Evolutionary conservation across 1,140 invertebrate genomes (phyloP).

Genomic region (Drosophila biarmipes): DNA sequence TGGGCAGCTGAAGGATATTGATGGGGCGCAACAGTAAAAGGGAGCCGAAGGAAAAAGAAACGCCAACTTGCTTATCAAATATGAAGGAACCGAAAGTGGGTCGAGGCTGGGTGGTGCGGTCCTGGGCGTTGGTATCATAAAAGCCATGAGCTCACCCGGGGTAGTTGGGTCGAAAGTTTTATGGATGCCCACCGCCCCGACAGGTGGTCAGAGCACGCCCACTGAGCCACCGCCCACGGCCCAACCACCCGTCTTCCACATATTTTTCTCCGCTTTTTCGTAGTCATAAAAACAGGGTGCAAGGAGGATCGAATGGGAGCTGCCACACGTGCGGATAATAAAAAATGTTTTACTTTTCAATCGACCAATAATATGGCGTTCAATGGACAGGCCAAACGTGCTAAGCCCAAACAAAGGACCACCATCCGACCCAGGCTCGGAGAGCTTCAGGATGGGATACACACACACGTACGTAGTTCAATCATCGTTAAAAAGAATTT

Average conservation of each 20-base stretch:
- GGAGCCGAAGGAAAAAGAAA: slow-evolving; percentile 41
- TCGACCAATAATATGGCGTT: slow-evolving; percentile 82
- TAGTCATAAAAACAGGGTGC: slow-evolving; percentile 62
- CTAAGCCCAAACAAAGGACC: slow-evolving; percentile 61
- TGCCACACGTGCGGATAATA: slow-evolving; percentile 77
- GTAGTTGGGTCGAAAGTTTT: slow-evolving; percentile 78
- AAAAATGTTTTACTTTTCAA: slow-evolving; percentile 83
- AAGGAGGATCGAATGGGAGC: slow-evolving; percentile 40
- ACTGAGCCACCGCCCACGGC: slow-evolving; percentile 17
- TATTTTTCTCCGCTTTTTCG: slow-evolving; percentile 37
- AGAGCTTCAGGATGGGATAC: slow-evolving; percentile 9
- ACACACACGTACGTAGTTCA: slow-evolving; percentile 64
- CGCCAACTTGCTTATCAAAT: slow-evolving; percentile 75
- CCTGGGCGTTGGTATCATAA: slow-evolving; percentile 57
- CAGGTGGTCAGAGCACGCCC: slow-evolving; percentile 61
- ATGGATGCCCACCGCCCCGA: slow-evolving; percentile 61
- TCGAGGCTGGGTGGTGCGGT: slow-evolving; percentile 35
- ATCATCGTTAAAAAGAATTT: slow-evolving; percentile 82
- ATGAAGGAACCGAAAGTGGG: slow-evolving; percentile 77
- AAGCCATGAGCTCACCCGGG: slow-evolving; percentile 77
- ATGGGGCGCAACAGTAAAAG: slow-evolving; percentile 74
- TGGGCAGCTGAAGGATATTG: slow-evolving; percentile 63
- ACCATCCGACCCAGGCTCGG: slow-evolving; percentile 4
- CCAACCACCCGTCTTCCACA: slow-evolving; percentile 31
- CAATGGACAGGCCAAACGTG: slow-evolving; percentile 77